Conservation (phyloP, 2,888 invertebrate genomes). For the Amphipoea oculea region DNA sequence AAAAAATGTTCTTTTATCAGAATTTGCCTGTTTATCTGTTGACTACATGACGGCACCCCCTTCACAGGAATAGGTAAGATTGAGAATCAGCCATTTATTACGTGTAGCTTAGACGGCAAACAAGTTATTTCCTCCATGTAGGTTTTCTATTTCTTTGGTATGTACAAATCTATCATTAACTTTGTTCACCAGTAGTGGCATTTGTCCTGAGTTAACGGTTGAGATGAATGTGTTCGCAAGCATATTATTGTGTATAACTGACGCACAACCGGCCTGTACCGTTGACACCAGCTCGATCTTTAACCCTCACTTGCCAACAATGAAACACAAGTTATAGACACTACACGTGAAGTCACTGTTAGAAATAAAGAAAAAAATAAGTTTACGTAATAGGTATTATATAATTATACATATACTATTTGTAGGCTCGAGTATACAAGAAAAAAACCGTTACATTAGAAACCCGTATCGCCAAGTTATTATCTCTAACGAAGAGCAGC, state of each 20-base stretch:
- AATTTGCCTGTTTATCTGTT: conserved; percentile 4
- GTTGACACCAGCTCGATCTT: neutral
- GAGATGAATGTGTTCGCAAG: neutral
- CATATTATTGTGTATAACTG: neutral
- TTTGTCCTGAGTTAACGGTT: neutral
- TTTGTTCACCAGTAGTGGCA: neutral
- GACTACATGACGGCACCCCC: neutral
- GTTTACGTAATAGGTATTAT: too few relatives aligned
- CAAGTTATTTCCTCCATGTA: neutral
- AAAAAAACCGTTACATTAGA: conserved; percentile 51
- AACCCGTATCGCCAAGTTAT: conserved; percentile 50
- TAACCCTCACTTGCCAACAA: neutral
- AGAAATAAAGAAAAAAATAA: too few relatives aligned
- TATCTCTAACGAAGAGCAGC: conserved; percentile 49
- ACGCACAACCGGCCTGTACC: neutral
- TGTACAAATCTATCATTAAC: neutral
- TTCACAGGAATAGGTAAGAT: conserved; percentile 1
- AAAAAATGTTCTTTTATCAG: neutral
- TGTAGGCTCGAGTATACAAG: neutral
- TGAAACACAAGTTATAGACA: neutral
- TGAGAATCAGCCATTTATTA: neutral
- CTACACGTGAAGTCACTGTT: neutral
- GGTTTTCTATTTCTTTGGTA: neutral
- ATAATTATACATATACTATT: neutral
- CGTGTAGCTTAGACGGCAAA: too few relatives aligned